These are phyloP conservation scores for Penaeus chinensis DNA, from an alignment of 1,140 invertebrate species.

Conservation along the genomic window DNA sequence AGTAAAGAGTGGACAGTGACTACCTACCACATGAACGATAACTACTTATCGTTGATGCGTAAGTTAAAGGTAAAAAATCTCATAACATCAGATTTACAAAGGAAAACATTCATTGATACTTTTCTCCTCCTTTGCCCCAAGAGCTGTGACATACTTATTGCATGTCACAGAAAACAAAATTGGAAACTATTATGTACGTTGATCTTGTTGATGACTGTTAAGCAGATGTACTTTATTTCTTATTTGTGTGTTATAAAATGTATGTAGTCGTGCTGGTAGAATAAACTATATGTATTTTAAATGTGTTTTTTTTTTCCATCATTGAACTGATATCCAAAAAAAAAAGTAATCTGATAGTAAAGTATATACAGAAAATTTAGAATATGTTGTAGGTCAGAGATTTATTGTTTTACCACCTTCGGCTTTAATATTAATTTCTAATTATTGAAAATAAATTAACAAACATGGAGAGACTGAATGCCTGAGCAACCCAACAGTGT, in stretches of 20 bases:
- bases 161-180: no score
- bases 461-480: not conserved
- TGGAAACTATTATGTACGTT: slow-evolving; percentile 14
- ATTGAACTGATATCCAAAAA: not conserved
- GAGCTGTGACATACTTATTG: not conserved
- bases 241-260: slow-evolving; percentile 25
- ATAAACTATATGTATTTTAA: slow-evolving; percentile 29
- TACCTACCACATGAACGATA: slow-evolving; percentile 15
- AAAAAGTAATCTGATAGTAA: not conserved
- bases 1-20: not conserved
- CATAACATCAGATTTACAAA: slow-evolving; percentile 3
- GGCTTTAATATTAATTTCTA: not conserved
- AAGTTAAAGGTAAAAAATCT: slow-evolving; percentile 16
- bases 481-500: not conserved
- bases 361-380: no score
- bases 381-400: no score
- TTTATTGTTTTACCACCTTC: no score
- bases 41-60: slow-evolving; percentile 12
- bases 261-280: slow-evolving; percentile 37
- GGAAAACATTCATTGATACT: slow-evolving; percentile 3
- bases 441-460: not conserved
- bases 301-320: slow-evolving; percentile 1
- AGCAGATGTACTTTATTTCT: slow-evolving; percentile 45
- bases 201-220: slow-evolving; percentile 19
- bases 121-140: not conserved